Evolutionary conservation across 2,797 vertebrate genomes (phyloP).

Genomic region (Graptemys geographica): DNA sequence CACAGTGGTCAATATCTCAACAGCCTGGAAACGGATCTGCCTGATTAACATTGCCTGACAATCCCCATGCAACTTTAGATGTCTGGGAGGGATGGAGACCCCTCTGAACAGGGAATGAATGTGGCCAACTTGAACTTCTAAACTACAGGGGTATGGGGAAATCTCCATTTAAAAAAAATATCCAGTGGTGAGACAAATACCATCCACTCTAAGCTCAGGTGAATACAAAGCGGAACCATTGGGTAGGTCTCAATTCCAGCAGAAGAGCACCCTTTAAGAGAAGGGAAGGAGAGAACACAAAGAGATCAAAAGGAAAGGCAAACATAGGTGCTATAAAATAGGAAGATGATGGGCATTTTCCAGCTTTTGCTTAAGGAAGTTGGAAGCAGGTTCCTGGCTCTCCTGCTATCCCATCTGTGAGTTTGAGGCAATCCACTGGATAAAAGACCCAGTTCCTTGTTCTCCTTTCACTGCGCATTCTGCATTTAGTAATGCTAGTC

Average conservation of each 20-base stretch:
- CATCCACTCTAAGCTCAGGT: background rate
- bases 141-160: background rate
- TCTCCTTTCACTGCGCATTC: background rate
- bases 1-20: background rate
- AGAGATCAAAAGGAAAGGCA: background rate
- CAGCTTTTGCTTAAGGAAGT: background rate
- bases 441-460: background rate
- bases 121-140: fast-evolving
- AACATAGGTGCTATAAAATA: fast-evolving
- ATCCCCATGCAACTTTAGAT: background rate
- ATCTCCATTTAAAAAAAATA: background rate
- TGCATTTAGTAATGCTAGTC: background rate
- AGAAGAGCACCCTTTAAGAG: background rate
- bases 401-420: background rate
- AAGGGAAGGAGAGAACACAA: background rate
- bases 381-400: background rate
- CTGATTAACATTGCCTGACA: background rate
- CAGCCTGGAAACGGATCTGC: background rate
- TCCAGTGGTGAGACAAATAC: background rate
- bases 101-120: background rate
- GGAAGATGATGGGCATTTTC: background rate
- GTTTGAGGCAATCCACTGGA: fast-evolving
- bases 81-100: background rate
- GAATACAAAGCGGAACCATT: fast-evolving
- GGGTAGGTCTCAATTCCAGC: fast-evolving